Evolutionary conservation across 2,888 invertebrate genomes (phyloP).

Genomic region (Drosophila falleni): DNA sequence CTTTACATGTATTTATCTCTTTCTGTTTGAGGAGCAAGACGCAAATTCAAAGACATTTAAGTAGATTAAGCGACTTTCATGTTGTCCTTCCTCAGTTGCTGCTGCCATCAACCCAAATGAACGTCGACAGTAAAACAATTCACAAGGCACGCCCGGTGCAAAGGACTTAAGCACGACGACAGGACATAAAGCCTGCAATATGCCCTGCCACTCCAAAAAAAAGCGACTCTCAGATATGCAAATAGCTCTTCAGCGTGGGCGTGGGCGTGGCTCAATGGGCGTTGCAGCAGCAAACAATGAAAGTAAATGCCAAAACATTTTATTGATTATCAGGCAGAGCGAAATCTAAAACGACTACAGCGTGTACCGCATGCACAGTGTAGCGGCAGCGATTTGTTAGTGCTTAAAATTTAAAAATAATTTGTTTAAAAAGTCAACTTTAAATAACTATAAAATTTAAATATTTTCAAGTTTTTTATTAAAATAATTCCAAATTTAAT

Average conservation of each 20-base stretch:
- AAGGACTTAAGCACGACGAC: slow-evolving; percentile 72
- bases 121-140: slow-evolving; percentile 81
- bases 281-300: slow-evolving; percentile 79
- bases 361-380: slow-evolving; percentile 48
- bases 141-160: slow-evolving; percentile 74
- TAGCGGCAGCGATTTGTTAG: neutral
- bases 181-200: slow-evolving; percentile 67
- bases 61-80: slow-evolving; percentile 80
- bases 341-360: slow-evolving; percentile 44
- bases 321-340: slow-evolving; percentile 74
- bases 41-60: slow-evolving; percentile 79
- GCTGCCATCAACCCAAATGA: slow-evolving; percentile 74
- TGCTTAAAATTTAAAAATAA: neutral
- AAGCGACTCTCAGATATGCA: slow-evolving; percentile 69
- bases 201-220: slow-evolving; percentile 57
- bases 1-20: neutral
- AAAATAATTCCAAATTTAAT: too few species aligned
- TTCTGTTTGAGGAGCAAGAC: slow-evolving; percentile 15
- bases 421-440: too few species aligned
- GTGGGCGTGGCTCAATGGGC: slow-evolving; percentile 69
- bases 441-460: too few species aligned
- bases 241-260: slow-evolving; percentile 60
- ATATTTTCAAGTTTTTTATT: too few species aligned
- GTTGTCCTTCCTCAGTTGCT: slow-evolving; percentile 55
- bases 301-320: slow-evolving; percentile 82